Evolutionary conservation across 2,113 vertebrate genomes (phyloP).

Genomic region (Talpa occidentalis): DNA sequence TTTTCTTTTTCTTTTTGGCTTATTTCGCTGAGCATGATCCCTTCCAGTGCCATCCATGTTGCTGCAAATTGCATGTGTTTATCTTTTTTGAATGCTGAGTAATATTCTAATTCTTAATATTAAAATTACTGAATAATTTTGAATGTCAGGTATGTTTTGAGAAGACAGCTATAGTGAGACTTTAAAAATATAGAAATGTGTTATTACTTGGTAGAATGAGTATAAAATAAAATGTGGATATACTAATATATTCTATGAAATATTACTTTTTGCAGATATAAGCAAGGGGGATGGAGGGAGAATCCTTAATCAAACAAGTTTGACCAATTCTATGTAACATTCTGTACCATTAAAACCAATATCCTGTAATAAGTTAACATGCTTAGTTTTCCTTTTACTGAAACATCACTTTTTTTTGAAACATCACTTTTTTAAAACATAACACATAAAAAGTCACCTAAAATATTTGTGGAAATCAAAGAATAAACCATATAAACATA

Average conservation of each 20-base stretch:
- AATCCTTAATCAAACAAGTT: neutral
- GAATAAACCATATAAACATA: neutral
- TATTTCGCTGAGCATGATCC: too few species aligned
- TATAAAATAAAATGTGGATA: neutral
- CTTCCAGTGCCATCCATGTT: too few species aligned
- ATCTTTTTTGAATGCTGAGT: too few species aligned
- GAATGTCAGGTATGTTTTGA: neutral
- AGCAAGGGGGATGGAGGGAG: fast-evolving
- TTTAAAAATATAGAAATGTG: neutral
- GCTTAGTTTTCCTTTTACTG: neutral
- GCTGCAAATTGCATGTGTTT: too few species aligned
- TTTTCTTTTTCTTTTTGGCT: too few species aligned
- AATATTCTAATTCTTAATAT: neutral
- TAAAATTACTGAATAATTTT: too few species aligned
- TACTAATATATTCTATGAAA: neutral
- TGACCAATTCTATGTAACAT: neutral
- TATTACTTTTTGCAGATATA: neutral
- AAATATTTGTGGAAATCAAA: neutral
- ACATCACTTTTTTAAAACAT: conserved; percentile 6
- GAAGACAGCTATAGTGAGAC: neutral
- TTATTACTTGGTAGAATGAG: neutral
- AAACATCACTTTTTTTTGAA: neutral
- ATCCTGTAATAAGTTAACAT: neutral
- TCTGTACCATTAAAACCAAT: neutral
- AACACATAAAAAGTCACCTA: conserved; percentile 2